Conservation (phyloP, 2,888 invertebrate species). For the Laspeyria flexula region DNA sequence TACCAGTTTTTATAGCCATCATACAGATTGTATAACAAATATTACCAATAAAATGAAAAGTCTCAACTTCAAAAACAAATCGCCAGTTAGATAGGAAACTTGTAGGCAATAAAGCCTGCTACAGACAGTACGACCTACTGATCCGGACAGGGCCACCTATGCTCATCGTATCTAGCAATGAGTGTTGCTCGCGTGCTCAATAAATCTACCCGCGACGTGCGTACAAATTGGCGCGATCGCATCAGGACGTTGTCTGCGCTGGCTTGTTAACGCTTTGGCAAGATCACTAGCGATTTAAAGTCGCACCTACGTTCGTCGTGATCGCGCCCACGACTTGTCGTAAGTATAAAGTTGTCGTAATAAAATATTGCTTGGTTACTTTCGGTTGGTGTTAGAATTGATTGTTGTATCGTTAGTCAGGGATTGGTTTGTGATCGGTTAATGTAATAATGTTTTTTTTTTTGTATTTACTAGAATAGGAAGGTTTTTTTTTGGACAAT, state of each 20-base stretch:
- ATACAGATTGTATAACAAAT: too few relatives aligned
- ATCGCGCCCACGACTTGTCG: constrained; percentile 59
- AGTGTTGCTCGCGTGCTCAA: constrained; percentile 73
- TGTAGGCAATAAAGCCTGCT: constrained; percentile 1
- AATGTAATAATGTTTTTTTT: too few relatives aligned
- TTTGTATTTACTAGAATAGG: too few relatives aligned
- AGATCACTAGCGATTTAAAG: constrained; percentile 63
- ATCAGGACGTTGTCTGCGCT: constrained; percentile 60
- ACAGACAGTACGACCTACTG: background rate
- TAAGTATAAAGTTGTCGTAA: constrained; percentile 32
- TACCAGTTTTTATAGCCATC: too few relatives aligned
- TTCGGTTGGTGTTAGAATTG: background rate
- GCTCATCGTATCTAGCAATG: constrained; percentile 45
- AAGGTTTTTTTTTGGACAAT: too few relatives aligned
- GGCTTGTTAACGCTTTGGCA: constrained; percentile 70
- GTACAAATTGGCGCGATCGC: constrained; percentile 80
- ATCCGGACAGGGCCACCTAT: constrained; percentile 60
- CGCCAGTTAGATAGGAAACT: background rate
- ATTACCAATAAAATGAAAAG: too few relatives aligned
- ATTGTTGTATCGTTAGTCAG: background rate
- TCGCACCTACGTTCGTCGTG: constrained; percentile 54
- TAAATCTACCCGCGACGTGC: constrained; percentile 75
- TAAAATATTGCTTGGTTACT: constrained; percentile 9
- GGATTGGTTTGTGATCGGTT: background rate
- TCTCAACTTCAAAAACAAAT: background rate